phyloP scores from a whole-genome alignment of 1,140 invertebrate species.

The Procambarus virginalis region DNA sequence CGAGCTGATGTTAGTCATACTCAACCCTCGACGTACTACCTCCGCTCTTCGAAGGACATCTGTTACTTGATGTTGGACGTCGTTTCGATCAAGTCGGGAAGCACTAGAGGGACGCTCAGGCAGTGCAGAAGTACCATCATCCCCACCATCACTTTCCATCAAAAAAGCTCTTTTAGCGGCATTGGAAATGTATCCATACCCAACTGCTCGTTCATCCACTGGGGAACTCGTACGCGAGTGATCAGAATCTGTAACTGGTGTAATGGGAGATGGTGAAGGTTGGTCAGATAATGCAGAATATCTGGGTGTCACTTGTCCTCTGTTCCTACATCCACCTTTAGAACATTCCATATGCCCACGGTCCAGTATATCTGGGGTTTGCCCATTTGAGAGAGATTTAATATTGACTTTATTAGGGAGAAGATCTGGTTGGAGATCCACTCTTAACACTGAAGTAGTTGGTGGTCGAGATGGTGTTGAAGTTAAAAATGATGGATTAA shows the following conservation, averaged over 20 bases:
- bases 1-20: conserved; percentile 64
- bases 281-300: background rate
- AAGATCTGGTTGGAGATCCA: conserved; percentile 63
- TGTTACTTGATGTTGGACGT: conserved; percentile 22
- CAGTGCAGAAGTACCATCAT: background rate
- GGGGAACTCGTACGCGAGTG: conserved; percentile 45
- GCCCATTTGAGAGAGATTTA: conserved; percentile 37
- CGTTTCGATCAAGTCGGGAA: conserved; percentile 6
- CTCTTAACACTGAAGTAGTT: conserved; percentile 31
- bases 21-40: conserved; percentile 62
- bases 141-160: conserved; percentile 45
- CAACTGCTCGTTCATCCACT: conserved; percentile 10
- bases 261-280: conserved; percentile 11
- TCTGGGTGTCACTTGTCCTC: background rate
- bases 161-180: conserved; percentile 69
- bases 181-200: conserved; percentile 65
- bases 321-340: background rate
- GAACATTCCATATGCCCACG: conserved; percentile 6
- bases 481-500: conserved; percentile 57
- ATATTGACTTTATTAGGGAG: conserved; percentile 67
- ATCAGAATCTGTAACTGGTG: conserved; percentile 46
- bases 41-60: conserved; percentile 30
- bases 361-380: conserved; percentile 51
- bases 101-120: conserved; percentile 56
- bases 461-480: conserved; percentile 63